Evolutionary conservation across 2,113 vertebrate genomes (phyloP), one percentile per base, ranked within the genome.

Genomic region (Lepus europaeus): DNA sequence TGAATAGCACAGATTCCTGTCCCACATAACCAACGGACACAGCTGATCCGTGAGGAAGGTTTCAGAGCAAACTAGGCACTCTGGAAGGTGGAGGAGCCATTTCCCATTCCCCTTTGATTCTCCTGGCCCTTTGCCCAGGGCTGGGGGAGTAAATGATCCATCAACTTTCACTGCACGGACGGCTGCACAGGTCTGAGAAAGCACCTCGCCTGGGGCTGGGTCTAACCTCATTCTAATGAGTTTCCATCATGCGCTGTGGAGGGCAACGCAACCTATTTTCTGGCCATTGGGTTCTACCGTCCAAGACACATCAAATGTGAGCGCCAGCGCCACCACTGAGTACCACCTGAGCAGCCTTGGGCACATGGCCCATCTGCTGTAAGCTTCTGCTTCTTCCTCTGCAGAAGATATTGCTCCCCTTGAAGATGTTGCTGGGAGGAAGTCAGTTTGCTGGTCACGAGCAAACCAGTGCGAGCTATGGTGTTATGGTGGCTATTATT

Each of bases 141-240:
- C 39, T 59, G 64, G 51, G 31, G 4, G 31, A 59, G 19, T 7
- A 3, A 77, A 36, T 9, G 2, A 39, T 1, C 77, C 64, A 70
- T 9, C 4, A 74, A 5, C 11, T 36, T 17, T 86, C 70, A 45
- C 5, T 6, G 8, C 5, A 10, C 0, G 22, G 70, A 23, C 6
- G 8, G 25, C 29, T 11, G 45, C 68, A 39, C 14, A 14, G 25
- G 64, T 33, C 39, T 74, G 17, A 39, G n/a, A 77, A 49, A 33
- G 25, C 5, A 14, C 23, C 59, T 13, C 0, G 1, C 22, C 9
- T 1, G 6, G 79, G 22, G n/a, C 36, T 2, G 31, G 27, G n/a
- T 70, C 25, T 19, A 64, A 29, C 13, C 12, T 36, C 39, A 70
- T 53, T 49, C 36, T 5, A 29, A 72, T 8, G n/a, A 22, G 2